phyloP scores from a whole-genome alignment of 2,888 invertebrate species.

The Cyrtodaria siliqua region DNA sequence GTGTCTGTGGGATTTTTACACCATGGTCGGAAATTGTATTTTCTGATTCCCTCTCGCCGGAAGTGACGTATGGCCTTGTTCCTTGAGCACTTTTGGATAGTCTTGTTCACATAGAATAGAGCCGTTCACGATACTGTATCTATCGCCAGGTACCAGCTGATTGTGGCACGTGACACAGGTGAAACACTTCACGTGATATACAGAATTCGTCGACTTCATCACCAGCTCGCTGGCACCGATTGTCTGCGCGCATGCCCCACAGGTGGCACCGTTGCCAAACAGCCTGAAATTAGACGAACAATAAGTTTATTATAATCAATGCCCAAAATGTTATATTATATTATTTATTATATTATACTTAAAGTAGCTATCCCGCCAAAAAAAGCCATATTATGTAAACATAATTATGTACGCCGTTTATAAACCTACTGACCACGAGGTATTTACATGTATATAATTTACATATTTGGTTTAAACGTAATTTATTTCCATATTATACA shows the following conservation, averaged over 20 bases:
- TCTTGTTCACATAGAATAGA: slow-evolving; percentile 97
- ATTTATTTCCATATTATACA: too few relatives aligned
- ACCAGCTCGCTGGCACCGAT: slow-evolving; percentile 98
- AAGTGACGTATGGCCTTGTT: slow-evolving; percentile 76
- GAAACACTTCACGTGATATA: slow-evolving; percentile 98
- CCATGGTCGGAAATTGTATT: slow-evolving; percentile 70
- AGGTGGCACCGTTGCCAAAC: slow-evolving; percentile 95
- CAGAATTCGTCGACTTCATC: slow-evolving; percentile 91
- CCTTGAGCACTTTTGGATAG: slow-evolving; percentile 94
- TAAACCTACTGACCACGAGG: too few relatives aligned
- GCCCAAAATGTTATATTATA: too few relatives aligned
- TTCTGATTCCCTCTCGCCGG: slow-evolving; percentile 77
- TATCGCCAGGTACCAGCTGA: slow-evolving; percentile 96
- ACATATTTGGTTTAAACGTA: too few relatives aligned
- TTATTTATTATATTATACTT: too few relatives aligned
- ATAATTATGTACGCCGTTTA: too few relatives aligned
- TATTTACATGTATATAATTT: too few relatives aligned
- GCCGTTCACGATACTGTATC: slow-evolving; percentile 96
- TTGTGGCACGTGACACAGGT: slow-evolving; percentile 97
- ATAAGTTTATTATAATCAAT: too few relatives aligned
- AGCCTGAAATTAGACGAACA: slow-evolving; percentile 89
- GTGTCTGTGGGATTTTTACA: slow-evolving; percentile 25
- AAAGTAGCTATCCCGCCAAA: too few relatives aligned
- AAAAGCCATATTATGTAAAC: too few relatives aligned
- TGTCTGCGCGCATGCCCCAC: slow-evolving; percentile 96